A percentile compares a stretch with the other conserved stretches of the same genome.
phyloP scores from a whole-genome alignment of 2,113 vertebrate species.

The Apteryx mantelli region DNA sequence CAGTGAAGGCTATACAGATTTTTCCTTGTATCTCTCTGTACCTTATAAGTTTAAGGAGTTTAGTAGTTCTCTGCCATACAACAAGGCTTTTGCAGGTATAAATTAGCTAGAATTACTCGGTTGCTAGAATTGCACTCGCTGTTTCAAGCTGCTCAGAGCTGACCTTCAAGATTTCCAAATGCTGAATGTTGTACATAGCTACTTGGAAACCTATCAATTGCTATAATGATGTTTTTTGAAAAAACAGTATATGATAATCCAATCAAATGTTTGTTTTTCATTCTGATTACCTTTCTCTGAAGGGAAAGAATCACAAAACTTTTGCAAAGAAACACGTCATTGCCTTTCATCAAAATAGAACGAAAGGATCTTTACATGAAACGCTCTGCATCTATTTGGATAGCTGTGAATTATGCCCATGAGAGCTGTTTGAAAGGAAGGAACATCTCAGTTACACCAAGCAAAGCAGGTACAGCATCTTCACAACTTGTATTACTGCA shows the following conservation, averaged over 20 bases:
- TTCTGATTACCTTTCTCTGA: not conserved
- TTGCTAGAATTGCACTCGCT: not conserved
- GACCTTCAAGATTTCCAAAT: not conserved
- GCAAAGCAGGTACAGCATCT: slow-evolving; percentile 14
- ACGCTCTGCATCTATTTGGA: slow-evolving; percentile 16
- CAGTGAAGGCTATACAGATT: rapidly evolving
- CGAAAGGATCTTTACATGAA: not conserved
- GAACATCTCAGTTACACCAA: slow-evolving; percentile 43
- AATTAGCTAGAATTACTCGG: not conserved
- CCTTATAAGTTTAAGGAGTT: not conserved
- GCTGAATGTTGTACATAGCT: not conserved
- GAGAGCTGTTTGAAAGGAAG: slow-evolving; percentile 36
- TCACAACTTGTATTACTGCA: not conserved
- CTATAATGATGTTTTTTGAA: not conserved
- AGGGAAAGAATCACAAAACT: slow-evolving; percentile 39
- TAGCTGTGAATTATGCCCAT: slow-evolving; percentile 25
- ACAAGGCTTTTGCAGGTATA: not conserved
- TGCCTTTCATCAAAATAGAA: slow-evolving; percentile 2
- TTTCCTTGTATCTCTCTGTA: not conserved
- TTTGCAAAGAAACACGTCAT: not conserved
- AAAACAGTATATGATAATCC: not conserved
- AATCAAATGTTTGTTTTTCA: not conserved
- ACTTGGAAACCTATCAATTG: not conserved
- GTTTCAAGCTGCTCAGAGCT: not conserved
- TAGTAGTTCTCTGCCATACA: not conserved